Base-by-base conservation (phyloP, 2,797 vertebrate species). In the Xenops minutus region DNA sequence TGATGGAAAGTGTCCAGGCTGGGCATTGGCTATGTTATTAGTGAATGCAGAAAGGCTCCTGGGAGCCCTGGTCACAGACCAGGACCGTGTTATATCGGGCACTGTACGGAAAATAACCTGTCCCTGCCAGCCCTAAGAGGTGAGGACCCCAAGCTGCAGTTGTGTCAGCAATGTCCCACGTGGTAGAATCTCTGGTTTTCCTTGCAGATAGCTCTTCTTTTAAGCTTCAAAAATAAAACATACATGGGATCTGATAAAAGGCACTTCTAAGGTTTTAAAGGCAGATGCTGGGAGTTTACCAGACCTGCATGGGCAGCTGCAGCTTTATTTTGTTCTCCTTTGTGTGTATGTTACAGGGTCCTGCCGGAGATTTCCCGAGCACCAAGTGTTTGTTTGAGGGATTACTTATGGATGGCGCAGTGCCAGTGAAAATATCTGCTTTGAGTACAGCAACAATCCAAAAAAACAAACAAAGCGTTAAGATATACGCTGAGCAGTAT, bases 341-440 rank as follows among this genome's bases (percentile, higher is more conserved):
- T 73, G 29, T 74, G 37, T 37, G 26, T 51, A 22, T 63, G 24
- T 84, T 89, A 34, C n/a, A 66, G 58, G 55, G 84, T 85, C 49
- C 55, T 75, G 81, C 62, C 3, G 1, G 82, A 51, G 61, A 55
- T 83, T 92, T 91, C 91, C 48, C 1, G 10, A 95, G 73, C 0
- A 0, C 46, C 7, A 5, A 72, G 58, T 88, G 62, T 88, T 94
- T 95, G 79, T 92, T 95, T 78, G 85, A 88, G 71, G 71, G 55
- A 88, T 91, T 88, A 80, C 76, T 96, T 93, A 54, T 29, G 62
- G 88, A 43, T 94, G 92, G 91, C 89, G 46, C 29, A 9, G 15
- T 66, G 92, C 93, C 92, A 94, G 55, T 56, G 73, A 88, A 94
- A 95, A 91, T 95, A 95, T 69, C 76, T 91, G 69, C 58, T 89